These are phyloP conservation scores for Dicyrtomina minuta DNA, from an alignment of 2,888 invertebrate species.

Conservation along the genomic window DNA sequence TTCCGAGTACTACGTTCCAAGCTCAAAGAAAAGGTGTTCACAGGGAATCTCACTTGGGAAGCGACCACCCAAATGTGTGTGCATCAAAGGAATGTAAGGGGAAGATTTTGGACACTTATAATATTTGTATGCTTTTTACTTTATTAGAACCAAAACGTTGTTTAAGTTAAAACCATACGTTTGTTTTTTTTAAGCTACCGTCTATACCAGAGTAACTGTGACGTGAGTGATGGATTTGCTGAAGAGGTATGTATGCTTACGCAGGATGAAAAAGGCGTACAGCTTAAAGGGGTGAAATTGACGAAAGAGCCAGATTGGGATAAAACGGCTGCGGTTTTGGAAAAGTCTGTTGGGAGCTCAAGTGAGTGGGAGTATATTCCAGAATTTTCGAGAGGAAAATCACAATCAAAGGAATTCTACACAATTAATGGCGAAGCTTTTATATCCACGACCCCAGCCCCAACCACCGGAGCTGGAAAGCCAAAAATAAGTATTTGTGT, in stretches of 20 bases:
- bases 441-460: background rate
- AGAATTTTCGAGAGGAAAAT: background rate
- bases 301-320: constrained; percentile 41
- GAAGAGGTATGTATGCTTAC: constrained; percentile 43
- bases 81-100: constrained; percentile 49
- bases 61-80: constrained; percentile 40
- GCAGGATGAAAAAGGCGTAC: constrained; percentile 27
- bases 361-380: constrained; percentile 18
- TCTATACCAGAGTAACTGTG: constrained; percentile 44
- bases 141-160: constrained; percentile 15
- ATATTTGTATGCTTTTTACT: too few relatives aligned
- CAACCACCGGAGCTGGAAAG: background rate
- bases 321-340: constrained; percentile 38
- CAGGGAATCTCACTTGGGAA: constrained; percentile 39
- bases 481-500: constrained; percentile 9
- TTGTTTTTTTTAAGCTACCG: constrained; percentile 48
- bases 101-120: too few relatives aligned
- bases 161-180: background rate
- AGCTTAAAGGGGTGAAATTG: constrained; percentile 41
- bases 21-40: constrained; percentile 6
- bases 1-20: constrained; percentile 14
- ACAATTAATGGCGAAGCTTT: constrained; percentile 26
- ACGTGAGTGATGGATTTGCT: constrained; percentile 48
- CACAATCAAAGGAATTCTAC: constrained; percentile 4
- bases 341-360: background rate